Evolutionary conservation across 2,797 vertebrate genomes (phyloP).

Genomic region (Rhinichthys osculus): DNA sequence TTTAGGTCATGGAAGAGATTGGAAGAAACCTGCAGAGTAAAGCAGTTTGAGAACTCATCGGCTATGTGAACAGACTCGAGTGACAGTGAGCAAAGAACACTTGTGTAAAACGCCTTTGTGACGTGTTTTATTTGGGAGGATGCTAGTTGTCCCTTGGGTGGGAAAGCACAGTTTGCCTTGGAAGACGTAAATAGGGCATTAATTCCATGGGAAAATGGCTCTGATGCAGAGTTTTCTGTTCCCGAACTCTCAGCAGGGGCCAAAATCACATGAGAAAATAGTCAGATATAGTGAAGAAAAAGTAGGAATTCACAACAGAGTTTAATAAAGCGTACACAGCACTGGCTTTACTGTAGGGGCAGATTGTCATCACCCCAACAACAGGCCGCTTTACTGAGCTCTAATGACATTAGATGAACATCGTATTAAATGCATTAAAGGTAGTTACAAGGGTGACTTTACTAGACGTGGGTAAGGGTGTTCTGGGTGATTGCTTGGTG

Average conservation of each 20-base stretch:
- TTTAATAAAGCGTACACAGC: neutral
- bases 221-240: slow-evolving; percentile 24
- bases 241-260: slow-evolving; percentile 4
- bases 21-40: neutral
- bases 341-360: neutral
- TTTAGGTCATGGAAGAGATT: slow-evolving; percentile 13
- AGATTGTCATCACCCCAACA: neutral
- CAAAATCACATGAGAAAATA: neutral
- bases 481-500: too few species aligned
- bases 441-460: neutral
- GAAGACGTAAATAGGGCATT: slow-evolving; percentile 58
- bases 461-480: neutral
- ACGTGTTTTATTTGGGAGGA: slow-evolving; percentile 52
- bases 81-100: slow-evolving; percentile 18
- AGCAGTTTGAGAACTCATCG: neutral
- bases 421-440: neutral
- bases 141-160: slow-evolving; percentile 59
- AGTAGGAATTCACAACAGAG: neutral
- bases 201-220: slow-evolving; percentile 70
- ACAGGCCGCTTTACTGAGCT: neutral
- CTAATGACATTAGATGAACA: neutral
- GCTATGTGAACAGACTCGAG: neutral
- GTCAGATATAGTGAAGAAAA: neutral
- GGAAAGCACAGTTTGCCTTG: slow-evolving; percentile 46
- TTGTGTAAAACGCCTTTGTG: slow-evolving; percentile 43